Base-by-base conservation (phyloP, 1,140 invertebrate genomes). In the Proctacanthus coquilletti region DNA sequence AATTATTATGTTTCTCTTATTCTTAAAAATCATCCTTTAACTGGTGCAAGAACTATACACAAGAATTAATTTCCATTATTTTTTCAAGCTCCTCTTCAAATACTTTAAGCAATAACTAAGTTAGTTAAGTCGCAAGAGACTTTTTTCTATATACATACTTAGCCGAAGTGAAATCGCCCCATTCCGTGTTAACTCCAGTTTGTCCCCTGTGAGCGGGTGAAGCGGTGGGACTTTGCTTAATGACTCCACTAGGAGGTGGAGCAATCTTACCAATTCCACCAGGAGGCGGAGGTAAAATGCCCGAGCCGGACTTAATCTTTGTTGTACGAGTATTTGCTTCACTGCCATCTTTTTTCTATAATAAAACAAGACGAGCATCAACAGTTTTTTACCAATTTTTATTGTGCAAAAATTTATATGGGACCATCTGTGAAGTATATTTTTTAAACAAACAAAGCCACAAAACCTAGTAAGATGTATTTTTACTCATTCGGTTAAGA, bases 321-420 rank as follows among this genome's bases (percentile, higher is more conserved):
- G 75, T 72, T 45, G 75, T 56, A 59, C 74, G 64, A 58, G 69
- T 61, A 49, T 65, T 49, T 36, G 65, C 68, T 48, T 85, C 82
- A 46, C 73, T 75, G 6, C 82, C 81, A 65, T 89, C 84, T 69
- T 87, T 92, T 75, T 86, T 87, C 82, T 89, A 47, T 61, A 53
- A 34, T n/a, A n/a, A n/a, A n/a, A n/a, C n/a, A n/a, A 21, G n/a
- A 34, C 10, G 30, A 25, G n/a, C 9, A 19, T 18, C 21, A 30
- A 14, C 5, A 8, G 39, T 11, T 35, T 21, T 41, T 38, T 13
- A n/a, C 15, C 14, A 10, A 27, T 9, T 29, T 30, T 11, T 4
- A 21, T n/a, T 33, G 18, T 14, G 10, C 8, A 15, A 27, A 18
- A 31, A 6, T 21, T 13, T 25, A 30, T n/a, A n/a, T n/a, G n/a